Base-by-base conservation (phyloP, 2,113 vertebrate genomes). In the Oophaga pumilio region DNA sequence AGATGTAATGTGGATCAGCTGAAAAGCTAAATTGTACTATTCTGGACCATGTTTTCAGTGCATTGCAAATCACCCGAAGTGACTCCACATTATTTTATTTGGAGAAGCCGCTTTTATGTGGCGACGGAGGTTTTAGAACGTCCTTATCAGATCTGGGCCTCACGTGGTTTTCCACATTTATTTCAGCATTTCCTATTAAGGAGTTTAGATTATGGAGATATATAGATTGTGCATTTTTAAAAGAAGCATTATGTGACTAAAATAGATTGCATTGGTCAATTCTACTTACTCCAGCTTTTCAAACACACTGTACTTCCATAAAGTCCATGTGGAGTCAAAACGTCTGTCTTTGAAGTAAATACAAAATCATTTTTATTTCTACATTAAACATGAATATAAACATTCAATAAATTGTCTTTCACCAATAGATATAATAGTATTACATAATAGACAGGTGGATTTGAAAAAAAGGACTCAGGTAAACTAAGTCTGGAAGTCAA, bases 11-110 rank as follows among this genome's bases (percentile, higher is more conserved):
- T 26, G 60, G 60, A 86, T 20, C 76, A 79, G 59, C 22, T 53
- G 73, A 86, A 26, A 86, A 66, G 33, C 15, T 79, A 86, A 78
- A 24, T 86, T 57, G 52, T 33, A 8, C 66, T 84, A 84, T 84
- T 71, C 50, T 73, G 14, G 66, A 60, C 14, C 52, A 64, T 73
- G 68, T 62, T 85, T 77, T 85, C 28, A 26, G 49, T 77, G 53
- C 20, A 74, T 57, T 49, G 50, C 33, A 77, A 77, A 77, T 85
- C 57, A 78, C 57, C 84, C 71, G 14, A 28, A 79, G 0, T 53
- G 49, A 76, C 12, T 50, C 56, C 53, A 22, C 49, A n/a, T 28
- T 53, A 28, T 18, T n/a, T 20, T 53, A 78, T 78, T 14, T 12
- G 49, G 66, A 82, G 59, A 64, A 49, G 10, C 2, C 28, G 80